Base-by-base conservation (phyloP, 2,888 invertebrate species). In the Ommatoiulus sabulosus region DNA sequence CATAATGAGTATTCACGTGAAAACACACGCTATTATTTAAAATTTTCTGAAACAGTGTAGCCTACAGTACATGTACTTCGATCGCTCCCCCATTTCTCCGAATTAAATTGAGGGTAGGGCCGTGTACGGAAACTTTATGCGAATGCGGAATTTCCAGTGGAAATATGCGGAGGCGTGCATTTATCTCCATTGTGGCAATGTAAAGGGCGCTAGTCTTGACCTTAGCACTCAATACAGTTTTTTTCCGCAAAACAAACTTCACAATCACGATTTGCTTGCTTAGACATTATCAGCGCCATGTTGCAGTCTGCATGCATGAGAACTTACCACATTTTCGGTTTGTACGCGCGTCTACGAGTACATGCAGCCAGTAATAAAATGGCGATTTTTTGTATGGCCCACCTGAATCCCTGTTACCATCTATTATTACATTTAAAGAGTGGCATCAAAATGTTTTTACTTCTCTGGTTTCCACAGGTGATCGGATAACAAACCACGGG, bases 201-300 rank as follows among this genome's bases (percentile, higher is more conserved):
- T 72, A 72, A 20, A 72, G 24, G 57, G 80, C 15, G 80, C 35
- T 80, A 80, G 35, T 80, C 80, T 80, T 80, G 80, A 80, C 80
- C 80, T 80, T 80, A 80, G 80, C 80, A 80, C 80, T 80, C 35
- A 12, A 80, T 24, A 80, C 80, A 24, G 24, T 24, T n/a, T n/a
- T 72, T 72, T 72, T 24, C 8, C 6, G 20, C 24, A 72, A 72
- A 72, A 24, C 72, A 72, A 72, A 72, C 72, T 10, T n/a, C 8
- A 72, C 24, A 72, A 72, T 72, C 72, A 72, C 72, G 72, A 3
- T 72, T 20, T 63, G 15, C 63, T 20, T 63, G 15, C 63, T 63
- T 6, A 4, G 15, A 63, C 17, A 1, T 80, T 80, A 80, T 80
- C 80, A 80, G 24, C 12, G 24, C 24, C 72, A 8, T 80, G 24